Conservation (phyloP, 2,797 vertebrate species). For the Gambelia wislizenii region DNA sequence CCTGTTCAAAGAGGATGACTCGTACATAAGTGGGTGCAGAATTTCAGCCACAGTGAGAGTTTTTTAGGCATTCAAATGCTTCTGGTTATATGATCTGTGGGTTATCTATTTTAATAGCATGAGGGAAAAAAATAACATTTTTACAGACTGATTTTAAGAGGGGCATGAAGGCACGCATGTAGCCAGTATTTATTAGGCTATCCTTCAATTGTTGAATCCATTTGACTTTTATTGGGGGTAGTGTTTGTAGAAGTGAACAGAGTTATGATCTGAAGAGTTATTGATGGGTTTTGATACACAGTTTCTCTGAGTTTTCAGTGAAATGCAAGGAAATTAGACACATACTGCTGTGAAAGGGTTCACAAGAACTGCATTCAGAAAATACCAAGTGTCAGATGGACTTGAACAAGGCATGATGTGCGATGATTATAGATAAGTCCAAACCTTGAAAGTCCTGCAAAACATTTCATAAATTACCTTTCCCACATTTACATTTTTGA, state of each 20-base stretch:
- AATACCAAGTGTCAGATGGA: slow-evolving; percentile 53
- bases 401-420: slow-evolving; percentile 21
- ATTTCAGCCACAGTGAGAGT: neutral
- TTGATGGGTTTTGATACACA: neutral
- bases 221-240: slow-evolving; percentile 17
- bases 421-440: slow-evolving; percentile 48
- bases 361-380: slow-evolving; percentile 46
- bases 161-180: slow-evolving; percentile 9
- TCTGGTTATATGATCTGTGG: neutral
- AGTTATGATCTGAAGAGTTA: slow-evolving; percentile 24
- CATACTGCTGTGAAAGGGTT: slow-evolving; percentile 23
- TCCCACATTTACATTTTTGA: slow-evolving; percentile 8
- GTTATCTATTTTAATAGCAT: neutral
- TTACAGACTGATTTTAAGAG: neutral
- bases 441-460: slow-evolving; percentile 28
- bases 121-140: neutral
- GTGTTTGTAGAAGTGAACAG: slow-evolving; percentile 18
- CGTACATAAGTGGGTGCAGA: neutral
- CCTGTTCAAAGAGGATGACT: neutral
- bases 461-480: slow-evolving; percentile 31
- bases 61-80: neutral
- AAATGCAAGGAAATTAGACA: slow-evolving; percentile 41
- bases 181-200: neutral
- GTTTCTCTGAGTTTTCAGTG: neutral
- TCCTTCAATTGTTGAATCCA: slow-evolving; percentile 1